These are phyloP conservation scores for Dendronephthya gigantea DNA, from an alignment of 64 coral and sea anemone species.

Conservation along the genomic window DNA sequence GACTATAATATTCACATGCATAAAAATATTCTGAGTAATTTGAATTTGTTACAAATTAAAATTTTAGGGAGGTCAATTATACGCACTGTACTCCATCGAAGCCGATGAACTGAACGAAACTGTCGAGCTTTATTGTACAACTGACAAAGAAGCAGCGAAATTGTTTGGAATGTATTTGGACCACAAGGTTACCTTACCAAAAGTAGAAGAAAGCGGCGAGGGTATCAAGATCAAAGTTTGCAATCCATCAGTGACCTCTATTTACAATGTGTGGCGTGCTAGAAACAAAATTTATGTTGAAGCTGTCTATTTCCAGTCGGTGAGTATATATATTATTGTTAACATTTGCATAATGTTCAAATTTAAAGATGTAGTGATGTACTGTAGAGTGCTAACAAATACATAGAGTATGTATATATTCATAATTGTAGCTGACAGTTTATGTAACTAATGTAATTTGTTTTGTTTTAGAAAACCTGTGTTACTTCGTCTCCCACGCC, in stretches of 20 bases:
- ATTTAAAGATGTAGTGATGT: no score
- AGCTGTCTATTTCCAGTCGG: background rate
- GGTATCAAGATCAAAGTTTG: background rate
- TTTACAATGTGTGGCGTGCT: background rate
- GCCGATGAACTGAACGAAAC: background rate
- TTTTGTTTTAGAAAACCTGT: background rate
- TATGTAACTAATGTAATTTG: background rate
- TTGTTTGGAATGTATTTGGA: conserved; percentile 20
- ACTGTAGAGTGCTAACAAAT: no score
- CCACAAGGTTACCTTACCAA: background rate
- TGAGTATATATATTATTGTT: background rate
- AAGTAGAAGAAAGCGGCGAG: background rate
- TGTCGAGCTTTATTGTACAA: background rate
- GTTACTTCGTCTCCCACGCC: background rate
- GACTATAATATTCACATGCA: background rate
- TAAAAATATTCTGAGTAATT: background rate
- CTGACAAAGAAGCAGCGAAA: conserved; percentile 17
- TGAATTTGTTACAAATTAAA: background rate
- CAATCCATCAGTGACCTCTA: background rate
- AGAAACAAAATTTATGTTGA: background rate
- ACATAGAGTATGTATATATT: background rate
- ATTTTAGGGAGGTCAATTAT: background rate
- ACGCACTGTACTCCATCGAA: background rate
- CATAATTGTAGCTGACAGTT: background rate
- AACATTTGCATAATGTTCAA: background rate